A percentile compares a stretch with the other conserved stretches of the same genome.
phyloP scores from a whole-genome alignment of 2,888 invertebrate species.

The Drosophila kanekoi region DNA sequence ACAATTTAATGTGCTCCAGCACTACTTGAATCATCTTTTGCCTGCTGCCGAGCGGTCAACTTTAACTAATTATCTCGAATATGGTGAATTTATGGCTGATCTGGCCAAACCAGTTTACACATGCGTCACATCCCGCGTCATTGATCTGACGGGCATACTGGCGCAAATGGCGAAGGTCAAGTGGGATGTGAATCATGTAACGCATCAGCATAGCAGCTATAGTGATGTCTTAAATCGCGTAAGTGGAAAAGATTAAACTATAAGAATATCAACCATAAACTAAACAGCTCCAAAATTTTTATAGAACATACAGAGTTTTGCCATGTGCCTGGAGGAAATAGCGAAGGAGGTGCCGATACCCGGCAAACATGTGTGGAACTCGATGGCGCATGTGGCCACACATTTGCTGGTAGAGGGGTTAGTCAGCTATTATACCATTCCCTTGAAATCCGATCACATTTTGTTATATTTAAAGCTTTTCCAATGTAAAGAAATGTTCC shows the following conservation, averaged over 20 bases:
- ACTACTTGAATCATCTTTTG: constrained; percentile 93
- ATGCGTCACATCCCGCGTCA: constrained; percentile 92
- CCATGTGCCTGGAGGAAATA: constrained; percentile 91
- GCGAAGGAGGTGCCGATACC: constrained; percentile 90
- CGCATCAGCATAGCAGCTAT: constrained; percentile 96
- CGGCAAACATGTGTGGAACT: constrained; percentile 92
- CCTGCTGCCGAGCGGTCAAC: constrained; percentile 89
- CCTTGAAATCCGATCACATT: not conserved
- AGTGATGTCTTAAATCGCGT: constrained; percentile 91
- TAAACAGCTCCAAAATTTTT: not conserved
- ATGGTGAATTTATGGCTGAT: constrained; percentile 86
- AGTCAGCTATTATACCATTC: constrained; percentile 46
- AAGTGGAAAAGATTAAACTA: constrained; percentile 56
- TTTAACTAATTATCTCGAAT: constrained; percentile 88
- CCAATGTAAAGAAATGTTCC: constrained; percentile 96
- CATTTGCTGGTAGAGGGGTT: constrained; percentile 96
- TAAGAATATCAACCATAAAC: not conserved
- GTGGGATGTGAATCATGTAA: constrained; percentile 98
- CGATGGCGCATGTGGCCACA: constrained; percentile 93
- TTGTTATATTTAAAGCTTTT: constrained; percentile 86
- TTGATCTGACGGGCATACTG: constrained; percentile 91
- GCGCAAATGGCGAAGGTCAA: constrained; percentile 96
- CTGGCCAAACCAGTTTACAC: constrained; percentile 94
- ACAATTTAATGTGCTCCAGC: constrained; percentile 93
- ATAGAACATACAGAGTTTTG: constrained; percentile 88